These are phyloP conservation scores for Callimorpha dominula DNA, from an alignment of 2,888 invertebrate genomes.

Conservation along the genomic window DNA sequence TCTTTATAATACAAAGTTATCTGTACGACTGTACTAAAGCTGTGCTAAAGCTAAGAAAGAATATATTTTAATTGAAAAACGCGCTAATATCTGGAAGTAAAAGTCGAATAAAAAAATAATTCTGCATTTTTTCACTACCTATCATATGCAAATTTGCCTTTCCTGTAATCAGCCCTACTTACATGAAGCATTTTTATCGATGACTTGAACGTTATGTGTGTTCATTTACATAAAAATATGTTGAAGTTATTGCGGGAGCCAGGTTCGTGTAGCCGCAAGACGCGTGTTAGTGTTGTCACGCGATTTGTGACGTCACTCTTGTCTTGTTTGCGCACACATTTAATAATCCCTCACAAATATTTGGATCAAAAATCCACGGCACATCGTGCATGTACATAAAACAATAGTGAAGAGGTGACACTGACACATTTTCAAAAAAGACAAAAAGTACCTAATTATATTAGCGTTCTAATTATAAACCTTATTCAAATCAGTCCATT, in stretches of 20 bases:
- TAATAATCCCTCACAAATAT: neutral
- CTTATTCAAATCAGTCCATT: neutral
- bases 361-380: no score
- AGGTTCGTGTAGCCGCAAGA: neutral
- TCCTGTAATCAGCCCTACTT: neutral
- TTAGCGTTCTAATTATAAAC: neutral
- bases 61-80: no score
- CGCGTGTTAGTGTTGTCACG: neutral
- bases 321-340: neutral
- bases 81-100: no score
- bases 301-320: neutral
- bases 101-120: no score
- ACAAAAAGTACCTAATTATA: no score
- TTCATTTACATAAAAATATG: slow-evolving; percentile 8
- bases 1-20: neutral
- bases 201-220: neutral
- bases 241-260: neutral
- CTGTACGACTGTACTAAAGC: no score
- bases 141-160: neutral
- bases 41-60: no score
- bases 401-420: no score
- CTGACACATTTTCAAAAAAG: no score
- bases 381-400: no score
- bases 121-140: neutral
- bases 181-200: neutral